Base-by-base conservation (phyloP, 1,140 invertebrate genomes). In the Ostrea denselamellosa region DNA sequence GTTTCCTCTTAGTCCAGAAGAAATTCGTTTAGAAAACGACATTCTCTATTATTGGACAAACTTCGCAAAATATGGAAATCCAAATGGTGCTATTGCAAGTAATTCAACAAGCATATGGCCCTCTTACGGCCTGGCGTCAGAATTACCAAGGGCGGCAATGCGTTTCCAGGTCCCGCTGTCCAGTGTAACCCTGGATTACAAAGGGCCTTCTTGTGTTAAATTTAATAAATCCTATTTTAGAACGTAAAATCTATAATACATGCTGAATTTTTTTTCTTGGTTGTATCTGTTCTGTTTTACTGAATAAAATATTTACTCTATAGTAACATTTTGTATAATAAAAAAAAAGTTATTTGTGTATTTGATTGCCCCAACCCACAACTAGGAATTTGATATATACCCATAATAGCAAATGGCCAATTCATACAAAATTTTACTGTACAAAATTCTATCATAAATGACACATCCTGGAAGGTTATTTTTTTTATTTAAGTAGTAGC, bases 31-130 rank as follows among this genome's bases (percentile, higher is more conserved):
- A 4, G 86, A 90, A 28, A 71, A 88, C 17, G 87, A 87, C 54
- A 85, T 91, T 58, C 58, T 92, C 17, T 87, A 83, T n/a, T 92
- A 91, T 86, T 92, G 91, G 91, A 87, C 91, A 58, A 92, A 91
- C 86, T 92, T 92, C 89, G 91, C 92, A 12, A 92, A 90, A 85
- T 54, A 86, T 54, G 90, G 86, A 71, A 90, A 90, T 82, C 90
- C 90, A 25, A 91, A 90, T 53, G 86, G 85, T 9, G 71, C 86
- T n/a, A 22, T 14, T 0, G n/a, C 62, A 56, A 51, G n/a, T 52
- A 51, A 81, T 56, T 19, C 19, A 54, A 54, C 86, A 52, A 51
- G 10, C 7, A 19, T 89, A 7, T 90, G 89, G 89, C 88, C 88
- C 7, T 44, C 25, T 9, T 89, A 89, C 62, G n/a, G n/a, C 17